Percentiles rank a stretch among this genome's conserved stretches.
Evolutionary conservation across 35 echinoderm and acorn worm genomes (phyloP).

Genomic region (Holothuria glaberrima): DNA sequence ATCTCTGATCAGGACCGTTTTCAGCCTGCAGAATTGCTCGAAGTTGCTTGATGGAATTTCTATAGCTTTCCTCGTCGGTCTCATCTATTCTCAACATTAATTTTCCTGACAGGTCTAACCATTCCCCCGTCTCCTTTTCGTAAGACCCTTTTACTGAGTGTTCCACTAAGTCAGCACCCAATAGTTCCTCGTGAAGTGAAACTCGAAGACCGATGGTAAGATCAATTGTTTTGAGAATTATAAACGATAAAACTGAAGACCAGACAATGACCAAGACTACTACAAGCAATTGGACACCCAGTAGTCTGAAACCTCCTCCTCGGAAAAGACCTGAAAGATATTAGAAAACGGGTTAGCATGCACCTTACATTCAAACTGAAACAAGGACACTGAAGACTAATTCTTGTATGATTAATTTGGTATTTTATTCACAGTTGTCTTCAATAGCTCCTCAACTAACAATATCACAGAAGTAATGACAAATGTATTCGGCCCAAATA

Average conservation of each 20-base stretch:
- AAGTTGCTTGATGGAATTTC: not conserved
- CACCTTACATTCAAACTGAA: too few species aligned
- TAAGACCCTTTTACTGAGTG: constrained; percentile 85
- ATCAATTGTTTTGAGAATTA: constrained; percentile 69
- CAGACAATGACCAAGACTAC: constrained; percentile 68
- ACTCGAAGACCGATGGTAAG: constrained; percentile 85
- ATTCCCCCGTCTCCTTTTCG: constrained; percentile 70
- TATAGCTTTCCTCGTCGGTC: constrained; percentile 43
- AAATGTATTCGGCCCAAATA: too few species aligned
- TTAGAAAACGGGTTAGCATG: not conserved
- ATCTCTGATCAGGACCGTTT: not conserved
- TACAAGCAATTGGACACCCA: constrained; percentile 75
- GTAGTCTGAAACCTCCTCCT: constrained; percentile 82
- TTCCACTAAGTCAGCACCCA: constrained; percentile 92
- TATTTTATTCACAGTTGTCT: too few species aligned
- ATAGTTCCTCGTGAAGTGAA: constrained; percentile 87
- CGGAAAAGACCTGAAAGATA: constrained; percentile 71
- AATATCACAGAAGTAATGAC: too few species aligned
- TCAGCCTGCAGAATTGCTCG: constrained; percentile 10
- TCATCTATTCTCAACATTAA: constrained; percentile 59
- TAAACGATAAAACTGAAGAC: constrained; percentile 61
- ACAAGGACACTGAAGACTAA: too few species aligned
- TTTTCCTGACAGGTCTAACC: constrained; percentile 56
- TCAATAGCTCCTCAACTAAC: too few species aligned
- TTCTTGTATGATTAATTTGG: too few species aligned